These are phyloP conservation scores for Onychomys torridus DNA, from an alignment of 2,797 vertebrate genomes.

Conservation along the genomic window DNA sequence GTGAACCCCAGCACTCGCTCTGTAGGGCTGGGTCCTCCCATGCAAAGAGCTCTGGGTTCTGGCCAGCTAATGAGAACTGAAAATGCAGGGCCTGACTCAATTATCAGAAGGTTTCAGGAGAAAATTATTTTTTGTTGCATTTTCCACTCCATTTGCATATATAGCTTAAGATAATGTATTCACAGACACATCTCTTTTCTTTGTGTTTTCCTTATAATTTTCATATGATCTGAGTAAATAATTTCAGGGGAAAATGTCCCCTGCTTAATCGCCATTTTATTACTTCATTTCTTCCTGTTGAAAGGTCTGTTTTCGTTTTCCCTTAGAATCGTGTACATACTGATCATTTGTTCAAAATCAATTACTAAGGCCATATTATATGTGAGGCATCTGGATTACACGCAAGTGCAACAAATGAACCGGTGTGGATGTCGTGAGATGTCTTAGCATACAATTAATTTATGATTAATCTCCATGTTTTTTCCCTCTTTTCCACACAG, in stretches of 20 bases:
- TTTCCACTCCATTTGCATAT: conserved; percentile 73
- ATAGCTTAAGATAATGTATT: conserved; percentile 75
- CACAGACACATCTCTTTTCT: conserved; percentile 72
- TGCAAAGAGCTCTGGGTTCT: not conserved
- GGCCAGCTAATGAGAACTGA: conserved; percentile 68
- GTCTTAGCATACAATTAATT: conserved; percentile 44
- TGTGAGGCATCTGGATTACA: conserved; percentile 13
- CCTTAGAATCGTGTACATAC: not conserved
- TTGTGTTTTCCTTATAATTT: conserved; percentile 56
- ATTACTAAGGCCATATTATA: conserved; percentile 8
- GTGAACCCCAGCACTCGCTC: conserved; percentile 37
- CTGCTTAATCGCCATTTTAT: conserved; percentile 44
- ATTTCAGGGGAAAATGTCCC: conserved; percentile 36
- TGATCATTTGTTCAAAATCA: conserved; percentile 50
- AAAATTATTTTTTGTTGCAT: conserved; percentile 72
- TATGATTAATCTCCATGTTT: not conserved
- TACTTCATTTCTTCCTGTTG: conserved; percentile 39
- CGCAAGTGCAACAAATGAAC: conserved; percentile 30
- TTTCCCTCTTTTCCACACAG: not conserved
- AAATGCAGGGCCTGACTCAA: conserved; percentile 68
- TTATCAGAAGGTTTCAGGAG: conserved; percentile 71
- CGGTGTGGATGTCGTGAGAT: not conserved
- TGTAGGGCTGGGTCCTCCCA: not conserved
- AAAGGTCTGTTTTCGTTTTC: conserved; percentile 38
- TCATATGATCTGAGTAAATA: conserved; percentile 68